Percentiles rank a stretch among this genome's conserved stretches.
Conservation (phyloP, 2,888 invertebrate genomes). For the Thereva nobilitata region DNA sequence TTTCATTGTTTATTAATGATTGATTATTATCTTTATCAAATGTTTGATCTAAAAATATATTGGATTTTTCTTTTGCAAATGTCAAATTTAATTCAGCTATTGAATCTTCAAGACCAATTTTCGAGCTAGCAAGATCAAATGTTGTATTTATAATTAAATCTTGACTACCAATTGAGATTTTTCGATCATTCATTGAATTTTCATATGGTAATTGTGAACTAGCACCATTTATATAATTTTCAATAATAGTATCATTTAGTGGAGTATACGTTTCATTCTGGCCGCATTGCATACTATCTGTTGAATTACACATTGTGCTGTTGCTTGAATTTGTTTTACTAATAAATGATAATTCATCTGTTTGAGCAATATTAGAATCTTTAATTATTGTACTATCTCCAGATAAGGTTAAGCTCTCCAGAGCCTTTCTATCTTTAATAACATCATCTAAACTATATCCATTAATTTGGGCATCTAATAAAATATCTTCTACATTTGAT, state of each 20-base stretch:
- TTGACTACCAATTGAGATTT: conserved; percentile 45
- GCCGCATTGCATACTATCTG: conserved; percentile 50
- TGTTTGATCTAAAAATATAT: too few species aligned
- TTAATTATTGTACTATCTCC: conserved; percentile 55
- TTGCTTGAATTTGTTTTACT: conserved; percentile 54
- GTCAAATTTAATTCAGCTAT: too few species aligned
- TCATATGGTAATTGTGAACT: too few species aligned
- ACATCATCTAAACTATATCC: neutral
- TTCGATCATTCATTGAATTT: too few species aligned
- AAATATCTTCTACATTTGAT: conserved; percentile 7
- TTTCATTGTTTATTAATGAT: too few species aligned
- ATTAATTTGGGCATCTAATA: neutral
- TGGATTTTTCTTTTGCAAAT: too few species aligned
- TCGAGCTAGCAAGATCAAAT: conserved; percentile 52
- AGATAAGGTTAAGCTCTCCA: conserved; percentile 49
- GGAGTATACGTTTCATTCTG: neutral
- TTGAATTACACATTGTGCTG: conserved; percentile 57
- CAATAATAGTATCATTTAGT: too few species aligned
- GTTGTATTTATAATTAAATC: conserved; percentile 54
- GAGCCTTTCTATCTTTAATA: neutral
- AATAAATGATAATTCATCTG: conserved; percentile 54
- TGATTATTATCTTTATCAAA: too few species aligned
- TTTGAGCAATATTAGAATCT: conserved; percentile 55
- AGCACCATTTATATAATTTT: too few species aligned
- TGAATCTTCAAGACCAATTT: conserved; percentile 39